These are phyloP conservation scores for Eleginops maclovinus DNA, from an alignment of 2,113 vertebrate genomes.

Conservation along the genomic window DNA sequence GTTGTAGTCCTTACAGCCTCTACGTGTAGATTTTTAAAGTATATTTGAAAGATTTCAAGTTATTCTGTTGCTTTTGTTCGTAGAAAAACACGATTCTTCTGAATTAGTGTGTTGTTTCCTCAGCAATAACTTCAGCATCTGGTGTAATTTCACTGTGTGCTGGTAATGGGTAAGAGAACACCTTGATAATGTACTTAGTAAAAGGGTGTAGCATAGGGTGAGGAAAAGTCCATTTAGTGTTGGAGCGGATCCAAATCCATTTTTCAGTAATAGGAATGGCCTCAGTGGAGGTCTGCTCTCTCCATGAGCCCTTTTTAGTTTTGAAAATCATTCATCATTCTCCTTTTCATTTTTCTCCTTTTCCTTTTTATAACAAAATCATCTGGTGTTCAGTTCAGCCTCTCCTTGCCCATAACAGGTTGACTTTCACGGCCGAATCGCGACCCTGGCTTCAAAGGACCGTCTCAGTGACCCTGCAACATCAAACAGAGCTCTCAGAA, in stretches of 20 bases:
- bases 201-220: too few species aligned
- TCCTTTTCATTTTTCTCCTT: neutral
- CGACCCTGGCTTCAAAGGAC: neutral
- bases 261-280: too few species aligned
- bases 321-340: neutral
- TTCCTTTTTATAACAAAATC: neutral
- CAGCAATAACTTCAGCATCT: too few species aligned
- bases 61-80: neutral
- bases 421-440: constrained; percentile 4
- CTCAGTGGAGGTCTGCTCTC: too few species aligned
- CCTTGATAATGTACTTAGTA: too few species aligned
- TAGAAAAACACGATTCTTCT: neutral
- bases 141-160: too few species aligned
- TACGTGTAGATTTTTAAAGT: neutral
- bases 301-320: too few species aligned
- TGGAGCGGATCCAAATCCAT: too few species aligned
- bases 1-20: neutral
- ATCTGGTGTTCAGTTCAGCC: neutral
- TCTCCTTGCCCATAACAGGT: constrained; percentile 5
- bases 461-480: constrained; percentile 27
- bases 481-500: constrained; percentile 51
- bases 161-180: too few species aligned
- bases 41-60: neutral
- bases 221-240: too few species aligned
- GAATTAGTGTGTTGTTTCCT: neutral